Evolutionary conservation across 2,797 vertebrate genomes (phyloP).

Genomic region (Dipus sagitta): DNA sequence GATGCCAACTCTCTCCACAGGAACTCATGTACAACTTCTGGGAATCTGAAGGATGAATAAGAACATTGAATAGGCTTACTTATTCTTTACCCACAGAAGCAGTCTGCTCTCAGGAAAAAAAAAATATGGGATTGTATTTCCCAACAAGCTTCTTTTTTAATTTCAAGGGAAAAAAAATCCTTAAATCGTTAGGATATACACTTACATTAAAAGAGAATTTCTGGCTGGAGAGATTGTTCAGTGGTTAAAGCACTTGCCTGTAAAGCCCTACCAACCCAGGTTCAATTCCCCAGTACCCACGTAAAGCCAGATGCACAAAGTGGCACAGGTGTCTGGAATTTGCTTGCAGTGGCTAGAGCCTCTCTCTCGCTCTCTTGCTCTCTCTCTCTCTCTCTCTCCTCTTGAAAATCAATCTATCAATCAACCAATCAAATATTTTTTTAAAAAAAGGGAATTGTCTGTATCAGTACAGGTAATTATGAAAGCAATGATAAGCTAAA

Average conservation of each 20-base stretch:
- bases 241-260: too few species aligned
- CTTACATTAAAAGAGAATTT: background rate
- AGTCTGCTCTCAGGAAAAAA: background rate
- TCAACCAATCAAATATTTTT: too few species aligned
- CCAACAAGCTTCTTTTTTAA: background rate
- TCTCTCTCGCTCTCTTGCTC: too few species aligned
- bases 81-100: background rate
- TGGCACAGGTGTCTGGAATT: too few species aligned
- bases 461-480: background rate
- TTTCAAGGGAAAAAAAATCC: background rate
- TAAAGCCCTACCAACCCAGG: too few species aligned
- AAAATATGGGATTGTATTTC: conserved; percentile 10
- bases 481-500: conserved; percentile 41
- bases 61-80: background rate
- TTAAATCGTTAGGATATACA: conserved; percentile 54
- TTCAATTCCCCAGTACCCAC: too few species aligned
- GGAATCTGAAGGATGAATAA: conserved; percentile 71
- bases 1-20: conserved; percentile 14
- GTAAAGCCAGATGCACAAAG: too few species aligned
- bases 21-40: conserved; percentile 59
- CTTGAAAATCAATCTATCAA: too few species aligned
- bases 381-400: too few species aligned
- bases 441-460: background rate
- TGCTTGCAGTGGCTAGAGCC: too few species aligned
- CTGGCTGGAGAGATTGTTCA: too few species aligned